phyloP scores from a whole-genome alignment of 2,797 vertebrate genomes.

The Picus viridis region DNA sequence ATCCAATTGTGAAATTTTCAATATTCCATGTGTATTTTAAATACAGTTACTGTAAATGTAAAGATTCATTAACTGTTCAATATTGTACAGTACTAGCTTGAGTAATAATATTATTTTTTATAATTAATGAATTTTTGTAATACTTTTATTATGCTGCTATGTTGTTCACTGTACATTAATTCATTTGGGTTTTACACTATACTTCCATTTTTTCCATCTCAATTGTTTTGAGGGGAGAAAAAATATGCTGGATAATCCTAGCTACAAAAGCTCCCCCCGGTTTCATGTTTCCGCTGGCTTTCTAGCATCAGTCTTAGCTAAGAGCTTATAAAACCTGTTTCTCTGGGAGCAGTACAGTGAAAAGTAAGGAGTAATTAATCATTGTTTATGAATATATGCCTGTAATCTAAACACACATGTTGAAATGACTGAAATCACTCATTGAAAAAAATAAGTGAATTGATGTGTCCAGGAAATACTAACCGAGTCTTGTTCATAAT shows the following conservation, averaged over 20 bases:
- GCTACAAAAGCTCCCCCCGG: background rate
- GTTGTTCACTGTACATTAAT: background rate
- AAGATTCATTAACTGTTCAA: background rate
- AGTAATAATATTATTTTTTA: background rate
- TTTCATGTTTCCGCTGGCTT: background rate
- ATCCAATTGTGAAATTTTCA: background rate
- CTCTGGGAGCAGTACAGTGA: background rate
- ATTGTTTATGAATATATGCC: background rate
- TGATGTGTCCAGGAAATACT: background rate
- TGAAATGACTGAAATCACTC: constrained; percentile 8
- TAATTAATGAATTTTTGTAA: background rate
- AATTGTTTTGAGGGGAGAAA: background rate
- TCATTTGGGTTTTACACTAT: background rate
- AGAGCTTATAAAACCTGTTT: background rate
- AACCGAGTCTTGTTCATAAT: constrained; percentile 40
- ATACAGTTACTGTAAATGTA: background rate
- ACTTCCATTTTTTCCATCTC: background rate
- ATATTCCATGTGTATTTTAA: background rate
- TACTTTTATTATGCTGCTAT: background rate
- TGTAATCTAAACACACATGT: background rate
- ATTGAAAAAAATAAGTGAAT: constrained; percentile 23
- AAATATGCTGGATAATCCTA: background rate
- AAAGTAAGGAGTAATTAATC: background rate
- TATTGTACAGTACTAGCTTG: background rate
- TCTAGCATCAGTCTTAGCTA: background rate